Evolutionary conservation across 1,140 invertebrate species (phyloP).

Genomic region (Scylla paramamosain): DNA sequence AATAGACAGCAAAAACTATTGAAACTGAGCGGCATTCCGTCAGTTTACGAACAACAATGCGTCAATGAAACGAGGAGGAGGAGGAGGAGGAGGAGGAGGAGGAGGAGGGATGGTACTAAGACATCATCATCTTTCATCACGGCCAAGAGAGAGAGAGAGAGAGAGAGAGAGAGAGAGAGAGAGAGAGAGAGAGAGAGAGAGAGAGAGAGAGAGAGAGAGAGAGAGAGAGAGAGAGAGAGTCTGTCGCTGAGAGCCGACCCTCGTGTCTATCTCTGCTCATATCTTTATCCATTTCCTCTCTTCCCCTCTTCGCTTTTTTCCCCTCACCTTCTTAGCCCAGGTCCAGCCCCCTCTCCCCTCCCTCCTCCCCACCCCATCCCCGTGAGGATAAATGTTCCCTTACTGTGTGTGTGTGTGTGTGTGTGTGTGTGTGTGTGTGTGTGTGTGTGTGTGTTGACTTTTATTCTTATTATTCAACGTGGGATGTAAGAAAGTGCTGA

Average conservation of each 20-base stretch:
- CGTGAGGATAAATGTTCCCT: background rate
- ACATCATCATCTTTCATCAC: too few relatives aligned
- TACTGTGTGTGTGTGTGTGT: background rate
- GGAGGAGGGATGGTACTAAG: too few relatives aligned
- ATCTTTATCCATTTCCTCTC: background rate
- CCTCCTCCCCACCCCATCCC: too few relatives aligned
- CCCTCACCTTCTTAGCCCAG: too few relatives aligned
- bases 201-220: slow-evolving; percentile 24
- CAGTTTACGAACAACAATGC: background rate
- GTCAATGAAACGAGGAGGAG: too few relatives aligned
- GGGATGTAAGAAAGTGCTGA: background rate
- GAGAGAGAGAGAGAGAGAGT: background rate
- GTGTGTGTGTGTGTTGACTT: slow-evolving; percentile 40
- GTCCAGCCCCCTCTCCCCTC: background rate
- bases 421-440: slow-evolving; percentile 39
- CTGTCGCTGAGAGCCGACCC: slow-evolving; percentile 66
- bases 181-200: background rate
- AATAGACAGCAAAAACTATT: too few relatives aligned
- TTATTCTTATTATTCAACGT: background rate
- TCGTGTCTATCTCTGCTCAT: background rate
- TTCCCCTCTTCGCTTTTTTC: too few relatives aligned
- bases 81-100: too few relatives aligned
- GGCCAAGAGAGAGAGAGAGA: too few relatives aligned
- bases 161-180: too few relatives aligned
- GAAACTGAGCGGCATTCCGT: background rate